Conservation (phyloP, 2,888 invertebrate species). For the Cerastis leucographa region DNA sequence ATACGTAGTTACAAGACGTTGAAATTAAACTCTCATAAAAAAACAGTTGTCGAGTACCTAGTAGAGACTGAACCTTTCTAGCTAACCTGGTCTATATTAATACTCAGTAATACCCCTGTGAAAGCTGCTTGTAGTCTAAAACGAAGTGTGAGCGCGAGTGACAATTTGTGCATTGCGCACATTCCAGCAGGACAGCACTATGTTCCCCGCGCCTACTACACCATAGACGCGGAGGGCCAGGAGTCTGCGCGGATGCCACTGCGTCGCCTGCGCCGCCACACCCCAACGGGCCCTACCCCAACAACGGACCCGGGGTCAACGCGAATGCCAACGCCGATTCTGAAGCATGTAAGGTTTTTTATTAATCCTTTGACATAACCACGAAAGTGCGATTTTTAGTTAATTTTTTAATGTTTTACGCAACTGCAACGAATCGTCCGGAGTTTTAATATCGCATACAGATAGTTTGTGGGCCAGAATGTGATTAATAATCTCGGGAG, state of each 20-base stretch:
- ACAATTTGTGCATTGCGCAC: conserved; percentile 50
- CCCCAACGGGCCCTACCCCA: no score
- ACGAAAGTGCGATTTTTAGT: background rate
- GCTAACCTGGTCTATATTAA: background rate
- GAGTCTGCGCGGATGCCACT: conserved; percentile 86
- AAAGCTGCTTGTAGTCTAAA: no score
- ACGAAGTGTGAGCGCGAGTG: no score
- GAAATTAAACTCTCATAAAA: no score
- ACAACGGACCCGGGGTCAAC: no score
- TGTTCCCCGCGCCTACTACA: conserved; percentile 91
- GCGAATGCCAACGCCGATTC: no score
- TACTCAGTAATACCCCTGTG: no score
- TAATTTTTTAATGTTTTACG: background rate
- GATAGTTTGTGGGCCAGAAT: background rate
- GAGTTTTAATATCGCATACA: no score
- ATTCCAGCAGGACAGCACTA: conserved; percentile 90
- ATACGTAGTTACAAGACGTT: no score
- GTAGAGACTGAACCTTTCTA: no score
- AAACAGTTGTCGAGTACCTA: no score
- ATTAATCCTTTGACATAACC: background rate
- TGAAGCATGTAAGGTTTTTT: background rate
- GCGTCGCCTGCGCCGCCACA: conserved; percentile 81
- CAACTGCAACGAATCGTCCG: no score
- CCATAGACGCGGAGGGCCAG: conserved; percentile 90
- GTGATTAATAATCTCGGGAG: background rate